Conservation (phyloP, 2,888 invertebrate species). For the Venustoraphidia nigricollis region DNA sequence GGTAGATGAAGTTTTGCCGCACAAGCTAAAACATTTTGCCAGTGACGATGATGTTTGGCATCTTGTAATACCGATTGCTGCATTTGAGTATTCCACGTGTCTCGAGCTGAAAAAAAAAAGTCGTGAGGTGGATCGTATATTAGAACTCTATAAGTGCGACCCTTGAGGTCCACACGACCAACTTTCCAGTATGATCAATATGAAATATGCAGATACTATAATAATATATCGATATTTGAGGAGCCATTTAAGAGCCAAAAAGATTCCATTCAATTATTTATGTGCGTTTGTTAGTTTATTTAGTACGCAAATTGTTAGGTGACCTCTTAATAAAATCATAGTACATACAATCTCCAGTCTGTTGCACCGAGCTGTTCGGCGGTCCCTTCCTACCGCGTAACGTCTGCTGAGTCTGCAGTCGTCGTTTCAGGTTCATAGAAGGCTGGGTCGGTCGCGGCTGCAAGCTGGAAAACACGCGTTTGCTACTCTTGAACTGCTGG, state of each 20-base stretch:
- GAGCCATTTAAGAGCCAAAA: too few species aligned
- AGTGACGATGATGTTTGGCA: conserved; percentile 79
- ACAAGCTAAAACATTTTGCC: conserved; percentile 77
- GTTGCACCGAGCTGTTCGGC: not conserved
- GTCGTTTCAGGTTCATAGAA: too few species aligned
- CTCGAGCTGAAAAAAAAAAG: conserved; percentile 13
- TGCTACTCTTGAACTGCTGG: conserved; percentile 92
- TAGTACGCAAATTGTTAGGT: too few species aligned
- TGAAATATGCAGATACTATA: too few species aligned
- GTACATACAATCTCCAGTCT: not conserved
- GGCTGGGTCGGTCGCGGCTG: conserved; percentile 31
- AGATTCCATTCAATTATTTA: too few species aligned
- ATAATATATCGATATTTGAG: too few species aligned
- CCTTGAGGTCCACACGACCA: too few species aligned
- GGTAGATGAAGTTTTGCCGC: conserved; percentile 70
- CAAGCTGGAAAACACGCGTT: conserved; percentile 70
- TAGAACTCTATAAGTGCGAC: too few species aligned
- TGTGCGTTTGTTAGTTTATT: too few species aligned
- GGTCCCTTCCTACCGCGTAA: not conserved
- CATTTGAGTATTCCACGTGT: conserved; percentile 12
- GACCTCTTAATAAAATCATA: not conserved
- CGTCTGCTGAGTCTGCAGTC: not conserved
- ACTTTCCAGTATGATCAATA: too few species aligned
- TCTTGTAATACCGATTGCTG: conserved; percentile 29
- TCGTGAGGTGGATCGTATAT: too few species aligned